These are phyloP conservation scores for Pseudomyrmex pallidus DNA, from an alignment of 1,140 invertebrate species.

Conservation along the genomic window DNA sequence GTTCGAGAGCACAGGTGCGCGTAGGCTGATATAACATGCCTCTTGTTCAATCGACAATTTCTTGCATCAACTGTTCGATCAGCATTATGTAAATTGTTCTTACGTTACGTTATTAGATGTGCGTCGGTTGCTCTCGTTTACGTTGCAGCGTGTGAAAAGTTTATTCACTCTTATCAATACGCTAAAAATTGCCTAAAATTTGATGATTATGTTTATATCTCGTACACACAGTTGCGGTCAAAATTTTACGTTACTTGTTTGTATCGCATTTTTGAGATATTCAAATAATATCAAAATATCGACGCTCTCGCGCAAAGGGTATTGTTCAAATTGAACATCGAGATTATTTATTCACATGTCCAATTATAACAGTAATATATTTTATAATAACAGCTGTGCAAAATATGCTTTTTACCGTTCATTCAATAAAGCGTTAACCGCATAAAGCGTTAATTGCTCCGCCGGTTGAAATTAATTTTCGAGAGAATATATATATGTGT, in stretches of 20 bases:
- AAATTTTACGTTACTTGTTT: too few relatives aligned
- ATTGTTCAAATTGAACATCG: background rate
- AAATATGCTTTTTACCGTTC: constrained; percentile 6
- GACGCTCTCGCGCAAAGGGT: too few relatives aligned
- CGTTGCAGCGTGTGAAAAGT: too few relatives aligned
- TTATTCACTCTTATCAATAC: too few relatives aligned
- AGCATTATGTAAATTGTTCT: constrained; percentile 1
- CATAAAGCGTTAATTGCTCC: background rate
- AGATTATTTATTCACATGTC: background rate
- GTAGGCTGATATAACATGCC: constrained; percentile 20
- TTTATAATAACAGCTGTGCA: background rate
- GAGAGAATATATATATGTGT: background rate
- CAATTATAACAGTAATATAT: background rate
- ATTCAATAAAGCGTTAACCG: background rate
- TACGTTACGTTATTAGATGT: background rate
- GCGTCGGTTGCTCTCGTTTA: background rate
- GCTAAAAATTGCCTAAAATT: too few relatives aligned
- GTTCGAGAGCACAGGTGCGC: constrained; percentile 42
- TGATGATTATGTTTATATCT: too few relatives aligned
- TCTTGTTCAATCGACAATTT: constrained; percentile 34
- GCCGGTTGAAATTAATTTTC: constrained; percentile 29
- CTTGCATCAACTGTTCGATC: constrained; percentile 28
- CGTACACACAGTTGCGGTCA: too few relatives aligned
- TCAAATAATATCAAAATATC: too few relatives aligned
- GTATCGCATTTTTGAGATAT: too few relatives aligned